These are phyloP conservation scores for Trichopria drosophilae DNA, from an alignment of 2,888 invertebrate species.

Conservation along the genomic window DNA sequence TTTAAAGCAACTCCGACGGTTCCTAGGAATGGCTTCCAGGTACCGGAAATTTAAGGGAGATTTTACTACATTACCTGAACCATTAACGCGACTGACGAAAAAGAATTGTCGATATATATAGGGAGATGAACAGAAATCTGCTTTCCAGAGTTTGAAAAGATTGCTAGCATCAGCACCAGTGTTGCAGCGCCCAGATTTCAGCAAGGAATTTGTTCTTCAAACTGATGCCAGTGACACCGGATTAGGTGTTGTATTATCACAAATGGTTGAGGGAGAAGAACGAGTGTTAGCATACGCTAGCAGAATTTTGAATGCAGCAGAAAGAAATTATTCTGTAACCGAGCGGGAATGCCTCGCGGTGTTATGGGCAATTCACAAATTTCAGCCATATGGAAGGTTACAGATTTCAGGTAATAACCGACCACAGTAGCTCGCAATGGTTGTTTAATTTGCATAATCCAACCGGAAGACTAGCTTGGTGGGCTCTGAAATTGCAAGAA, in stretches of 20 bases:
- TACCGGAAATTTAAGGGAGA: constrained; percentile 42
- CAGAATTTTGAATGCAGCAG: constrained; percentile 13
- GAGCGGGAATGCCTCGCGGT: constrained; percentile 40
- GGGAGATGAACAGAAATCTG: constrained; percentile 7
- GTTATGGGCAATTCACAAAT: constrained; percentile 35
- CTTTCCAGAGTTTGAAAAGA: constrained; percentile 13
- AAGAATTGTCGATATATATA: constrained; percentile 5
- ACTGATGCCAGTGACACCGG: constrained; percentile 34
- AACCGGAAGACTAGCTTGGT: constrained; percentile 30
- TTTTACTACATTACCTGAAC: constrained; percentile 32
- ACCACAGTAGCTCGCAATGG: constrained; percentile 39
- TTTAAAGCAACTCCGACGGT: constrained; percentile 36
- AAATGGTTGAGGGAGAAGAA: constrained; percentile 20
- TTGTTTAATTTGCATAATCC: constrained; percentile 31
- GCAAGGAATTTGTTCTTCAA: constrained; percentile 19
- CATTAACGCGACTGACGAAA: constrained; percentile 20
- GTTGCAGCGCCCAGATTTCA: constrained; percentile 27
- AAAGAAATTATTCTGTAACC: constrained; percentile 29
- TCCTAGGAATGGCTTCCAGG: constrained; percentile 45
- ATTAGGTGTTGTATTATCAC: constrained; percentile 24
- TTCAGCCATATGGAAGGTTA: constrained; percentile 39
- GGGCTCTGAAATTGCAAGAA: constrained; percentile 32
- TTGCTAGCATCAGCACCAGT: constrained; percentile 22
- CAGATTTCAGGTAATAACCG: constrained; percentile 39
- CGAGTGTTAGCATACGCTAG: constrained; percentile 32